Evolutionary conservation across 2,113 vertebrate genomes (phyloP).

Genomic region (Ellobius talpinus): DNA sequence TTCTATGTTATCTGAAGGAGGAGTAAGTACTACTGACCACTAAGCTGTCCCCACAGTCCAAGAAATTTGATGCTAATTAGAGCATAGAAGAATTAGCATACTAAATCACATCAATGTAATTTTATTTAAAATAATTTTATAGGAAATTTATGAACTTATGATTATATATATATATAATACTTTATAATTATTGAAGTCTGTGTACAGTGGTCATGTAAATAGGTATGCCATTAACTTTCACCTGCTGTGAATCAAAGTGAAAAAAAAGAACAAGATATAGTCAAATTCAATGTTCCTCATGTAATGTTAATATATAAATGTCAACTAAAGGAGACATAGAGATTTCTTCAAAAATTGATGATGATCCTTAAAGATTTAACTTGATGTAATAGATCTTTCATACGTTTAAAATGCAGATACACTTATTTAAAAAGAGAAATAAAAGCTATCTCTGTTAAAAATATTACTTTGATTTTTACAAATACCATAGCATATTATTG

Average conservation of each 20-base stretch:
- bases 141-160: not conserved
- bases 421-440: not conserved
- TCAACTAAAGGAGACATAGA: conserved; percentile 68
- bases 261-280: conserved; percentile 61
- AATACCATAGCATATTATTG: not conserved
- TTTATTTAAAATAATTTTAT: conserved; percentile 32
- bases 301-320: conserved; percentile 50
- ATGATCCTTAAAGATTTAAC: conserved; percentile 28
- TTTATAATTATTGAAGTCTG: not conserved
- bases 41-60: not conserved
- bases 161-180: not conserved
- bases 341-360: conserved; percentile 55
- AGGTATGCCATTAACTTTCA: conserved; percentile 24
- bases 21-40: not conserved
- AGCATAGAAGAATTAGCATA: not conserved
- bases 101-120: not conserved
- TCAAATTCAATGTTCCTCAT: conserved; percentile 77
- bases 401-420: not conserved
- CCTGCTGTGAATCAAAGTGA: conserved; percentile 60
- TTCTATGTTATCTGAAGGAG: no score
- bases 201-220: conserved; percentile 48
- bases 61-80: not conserved
- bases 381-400: not conserved
- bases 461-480: not conserved
- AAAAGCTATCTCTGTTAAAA: not conserved